phyloP scores from a whole-genome alignment of 2,888 invertebrate species.

The Micoletzkya japonica region DNA sequence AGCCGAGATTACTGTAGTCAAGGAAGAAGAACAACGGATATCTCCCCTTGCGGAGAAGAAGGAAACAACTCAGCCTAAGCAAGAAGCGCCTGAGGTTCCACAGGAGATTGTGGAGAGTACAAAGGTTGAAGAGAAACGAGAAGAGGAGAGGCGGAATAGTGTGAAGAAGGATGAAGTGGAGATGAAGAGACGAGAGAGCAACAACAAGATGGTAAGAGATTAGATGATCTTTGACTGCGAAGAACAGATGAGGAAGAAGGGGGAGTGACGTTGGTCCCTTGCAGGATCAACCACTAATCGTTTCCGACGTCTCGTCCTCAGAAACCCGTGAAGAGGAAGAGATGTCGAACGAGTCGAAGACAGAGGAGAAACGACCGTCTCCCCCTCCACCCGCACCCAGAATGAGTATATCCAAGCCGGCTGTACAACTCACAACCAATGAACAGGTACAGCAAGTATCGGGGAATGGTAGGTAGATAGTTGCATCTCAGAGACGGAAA shows the following conservation, averaged over 20 bases:
- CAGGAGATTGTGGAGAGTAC: neutral
- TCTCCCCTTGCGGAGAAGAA: neutral
- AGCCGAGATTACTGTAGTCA: constrained; percentile 23
- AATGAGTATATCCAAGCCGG: neutral
- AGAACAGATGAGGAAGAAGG: too few species aligned
- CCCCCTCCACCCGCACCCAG: constrained; percentile 19
- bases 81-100: neutral
- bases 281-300: constrained; percentile 37
- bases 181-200: neutral
- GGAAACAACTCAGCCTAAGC: neutral
- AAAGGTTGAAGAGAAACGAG: neutral
- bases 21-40: constrained; percentile 20
- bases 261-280: too few species aligned
- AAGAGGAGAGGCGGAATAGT: neutral
- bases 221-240: too few species aligned
- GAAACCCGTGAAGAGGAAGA: constrained; percentile 44
- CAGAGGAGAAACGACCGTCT: constrained; percentile 5
- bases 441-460: neutral
- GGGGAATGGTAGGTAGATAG: neutral
- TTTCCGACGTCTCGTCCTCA: constrained; percentile 49
- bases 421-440: neutral
- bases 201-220: neutral
- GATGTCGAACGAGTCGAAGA: constrained; percentile 9
- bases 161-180: neutral
- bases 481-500: neutral